Percentiles rank a stretch among this genome's conserved stretches.
Evolutionary conservation across 2,797 vertebrate species (phyloP).

Genomic region (Synanceia verrucosa): DNA sequence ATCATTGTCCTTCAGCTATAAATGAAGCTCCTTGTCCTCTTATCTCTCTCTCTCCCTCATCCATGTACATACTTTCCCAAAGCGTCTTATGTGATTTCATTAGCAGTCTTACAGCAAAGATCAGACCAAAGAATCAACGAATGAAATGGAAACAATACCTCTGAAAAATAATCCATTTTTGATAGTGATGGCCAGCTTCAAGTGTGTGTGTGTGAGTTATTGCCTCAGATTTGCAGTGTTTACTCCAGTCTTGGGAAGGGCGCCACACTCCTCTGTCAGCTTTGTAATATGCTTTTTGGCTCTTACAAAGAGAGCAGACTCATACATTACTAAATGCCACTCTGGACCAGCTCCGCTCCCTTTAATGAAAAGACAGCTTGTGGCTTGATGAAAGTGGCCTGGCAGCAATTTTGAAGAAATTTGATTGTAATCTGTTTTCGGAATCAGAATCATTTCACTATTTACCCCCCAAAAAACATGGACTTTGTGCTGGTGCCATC

Average conservation of each 20-base stretch:
- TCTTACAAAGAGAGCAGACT: conserved; percentile 32
- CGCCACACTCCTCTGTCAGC: conserved; percentile 29
- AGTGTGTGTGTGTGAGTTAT: not conserved
- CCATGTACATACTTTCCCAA: not conserved
- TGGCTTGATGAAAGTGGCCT: conserved; percentile 31
- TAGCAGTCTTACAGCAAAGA: conserved; percentile 18
- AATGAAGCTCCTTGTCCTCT: conserved; percentile 12
- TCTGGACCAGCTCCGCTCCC: conserved; percentile 22
- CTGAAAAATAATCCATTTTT: conserved; percentile 30
- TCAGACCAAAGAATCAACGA: conserved; percentile 21
- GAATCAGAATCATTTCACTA: conserved; percentile 16
- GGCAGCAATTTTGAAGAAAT: conserved; percentile 35
- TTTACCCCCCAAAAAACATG: not conserved
- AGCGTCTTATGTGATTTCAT: conserved; percentile 38
- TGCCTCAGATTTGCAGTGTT: conserved; percentile 37
- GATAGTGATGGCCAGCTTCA: conserved; percentile 1
- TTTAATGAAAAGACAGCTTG: conserved; percentile 55
- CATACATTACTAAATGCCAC: conserved; percentile 31
- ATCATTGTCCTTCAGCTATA: conserved; percentile 38
- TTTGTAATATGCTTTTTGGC: conserved; percentile 31
- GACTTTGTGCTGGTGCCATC: not conserved
- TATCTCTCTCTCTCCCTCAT: not conserved
- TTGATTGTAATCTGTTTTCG: conserved; percentile 8
- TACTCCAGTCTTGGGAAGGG: conserved; percentile 29
- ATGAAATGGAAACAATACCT: conserved; percentile 16